Evolutionary conservation across 2,797 vertebrate species (phyloP), one percentile per base, ranked within the genome.

Genomic region (Chloroceryle amazona): DNA sequence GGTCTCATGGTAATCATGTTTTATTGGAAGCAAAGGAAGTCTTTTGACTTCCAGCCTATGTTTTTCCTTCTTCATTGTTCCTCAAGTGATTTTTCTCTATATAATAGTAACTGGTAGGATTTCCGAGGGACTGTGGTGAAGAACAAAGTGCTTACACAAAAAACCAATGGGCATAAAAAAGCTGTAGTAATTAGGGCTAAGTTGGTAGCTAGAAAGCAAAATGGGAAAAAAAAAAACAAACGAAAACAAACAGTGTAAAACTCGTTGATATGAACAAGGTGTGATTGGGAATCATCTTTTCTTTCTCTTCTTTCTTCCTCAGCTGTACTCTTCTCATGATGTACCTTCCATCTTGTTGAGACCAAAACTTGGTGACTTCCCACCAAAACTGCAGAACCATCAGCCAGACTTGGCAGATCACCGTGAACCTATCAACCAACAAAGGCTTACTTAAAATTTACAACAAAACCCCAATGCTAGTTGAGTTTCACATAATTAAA

Each of bases 21-120:
- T 94, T 91, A 75, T 73, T 46, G 62, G 66, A 94, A 86, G 39
- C n/a, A 81, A 66, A 96, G 81, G 73, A 95, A 96, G 71, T 54
- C 19, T 94, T 94, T 73, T 67, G 41, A 91, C 58, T 92, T 89
- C 44, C 33, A 81, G 33, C 49, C 61, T 80, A 22, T 41, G 74
- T 83, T 76, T 84, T 90, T 46, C 15, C 74, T 84, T 76, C 67
- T 86, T 81, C 15, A 11, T 41, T 65, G 39, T 23, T 87, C 42
- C 29, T 89, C 74, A 78, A 10, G 6, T 58, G 31, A 11, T 61
- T 76, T 86, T 78, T 72, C 23, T 63, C 29, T 35, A n/a, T 39
- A 18, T 7, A 57, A 11, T 13, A 58, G 13, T 71, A 54, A 44
- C 60, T 74, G 8, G 29, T 72, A 57, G 33, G 31, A 54, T 9